A percentile compares a stretch with the other conserved stretches of the same genome.
Conservation (phyloP, 2,113 vertebrate species). For the Benthochromis sp. region DNA sequence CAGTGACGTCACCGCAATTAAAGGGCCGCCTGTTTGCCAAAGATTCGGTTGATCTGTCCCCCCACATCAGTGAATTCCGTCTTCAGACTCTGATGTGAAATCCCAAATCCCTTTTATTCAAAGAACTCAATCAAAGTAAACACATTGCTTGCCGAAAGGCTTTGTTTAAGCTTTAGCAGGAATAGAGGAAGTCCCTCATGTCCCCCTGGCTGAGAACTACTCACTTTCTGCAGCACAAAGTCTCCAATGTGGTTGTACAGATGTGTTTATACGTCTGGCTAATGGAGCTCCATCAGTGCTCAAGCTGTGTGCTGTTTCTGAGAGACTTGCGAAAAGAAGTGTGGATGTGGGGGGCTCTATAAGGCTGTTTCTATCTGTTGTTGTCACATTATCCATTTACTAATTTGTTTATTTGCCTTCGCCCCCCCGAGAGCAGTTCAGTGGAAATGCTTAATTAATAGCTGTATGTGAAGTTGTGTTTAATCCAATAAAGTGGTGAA, state of each 20-base stretch:
- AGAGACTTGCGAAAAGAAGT: background rate
- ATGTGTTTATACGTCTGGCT: slow-evolving; percentile 31
- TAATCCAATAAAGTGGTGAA: slow-evolving; percentile 12
- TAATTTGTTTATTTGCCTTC: slow-evolving; percentile 31
- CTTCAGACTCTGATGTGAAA: slow-evolving; percentile 39
- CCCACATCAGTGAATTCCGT: background rate
- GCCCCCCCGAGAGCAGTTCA: slow-evolving; percentile 9
- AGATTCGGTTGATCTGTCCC: slow-evolving; percentile 13
- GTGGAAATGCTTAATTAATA: slow-evolving; percentile 49
- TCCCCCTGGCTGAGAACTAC: slow-evolving; percentile 31
- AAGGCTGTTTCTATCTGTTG: slow-evolving; percentile 35
- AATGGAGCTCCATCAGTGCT: slow-evolving; percentile 47
- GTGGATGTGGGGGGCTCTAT: background rate
- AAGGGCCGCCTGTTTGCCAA: background rate
- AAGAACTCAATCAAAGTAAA: slow-evolving; percentile 59
- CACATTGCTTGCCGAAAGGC: slow-evolving; percentile 40
- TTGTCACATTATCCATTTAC: slow-evolving; percentile 44
- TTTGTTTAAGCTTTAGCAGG: slow-evolving; percentile 46
- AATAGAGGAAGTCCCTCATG: slow-evolving; percentile 39
- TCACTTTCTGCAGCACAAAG: slow-evolving; percentile 20
- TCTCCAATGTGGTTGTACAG: slow-evolving; percentile 26
- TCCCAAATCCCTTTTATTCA: slow-evolving; percentile 42
- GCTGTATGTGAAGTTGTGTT: slow-evolving; percentile 7
- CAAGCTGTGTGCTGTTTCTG: slow-evolving; percentile 31
- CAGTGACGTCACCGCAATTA: background rate